phyloP scores from a whole-genome alignment of 2,888 invertebrate genomes.

The Eucera pruinosa region DNA sequence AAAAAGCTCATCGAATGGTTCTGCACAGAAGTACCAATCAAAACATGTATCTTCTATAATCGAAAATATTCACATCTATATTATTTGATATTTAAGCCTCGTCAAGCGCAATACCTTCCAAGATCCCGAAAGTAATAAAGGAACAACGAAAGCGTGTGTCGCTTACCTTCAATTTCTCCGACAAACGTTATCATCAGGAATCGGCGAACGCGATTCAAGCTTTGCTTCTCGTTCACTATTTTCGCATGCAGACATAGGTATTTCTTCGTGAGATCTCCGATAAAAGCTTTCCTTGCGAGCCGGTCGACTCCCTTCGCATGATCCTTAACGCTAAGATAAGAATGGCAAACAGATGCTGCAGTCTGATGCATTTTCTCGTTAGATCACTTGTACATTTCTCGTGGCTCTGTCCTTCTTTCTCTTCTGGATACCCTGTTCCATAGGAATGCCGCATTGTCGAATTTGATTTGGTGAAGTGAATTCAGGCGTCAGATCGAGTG shows the following conservation, averaged over 20 bases:
- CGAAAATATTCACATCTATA: neutral
- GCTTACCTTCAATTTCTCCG: conserved; percentile 25
- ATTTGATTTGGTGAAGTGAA: conserved; percentile 28
- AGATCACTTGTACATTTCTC: neutral
- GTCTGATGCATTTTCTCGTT: neutral
- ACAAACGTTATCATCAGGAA: neutral
- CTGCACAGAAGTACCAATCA: conserved; percentile 1
- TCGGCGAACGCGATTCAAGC: neutral
- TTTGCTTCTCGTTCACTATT: neutral
- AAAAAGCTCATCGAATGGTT: conserved; percentile 18
- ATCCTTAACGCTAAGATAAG: too few relatives aligned
- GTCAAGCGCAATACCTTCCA: neutral
- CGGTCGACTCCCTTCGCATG: too few relatives aligned
- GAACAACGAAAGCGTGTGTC: conserved; percentile 19
- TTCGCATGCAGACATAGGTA: too few relatives aligned
- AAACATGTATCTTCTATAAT: neutral
- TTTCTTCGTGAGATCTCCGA: neutral
- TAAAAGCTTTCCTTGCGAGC: neutral
- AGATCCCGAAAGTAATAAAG: neutral
- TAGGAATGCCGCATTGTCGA: neutral
- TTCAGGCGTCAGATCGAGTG: conserved; percentile 15
- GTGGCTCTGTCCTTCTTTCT: too few relatives aligned
- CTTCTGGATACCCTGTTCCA: neutral
- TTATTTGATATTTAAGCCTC: neutral
- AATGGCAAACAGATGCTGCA: too few relatives aligned